phyloP scores from a whole-genome alignment of 2,888 invertebrate genomes.

The Pyrochroa serraticornis region DNA sequence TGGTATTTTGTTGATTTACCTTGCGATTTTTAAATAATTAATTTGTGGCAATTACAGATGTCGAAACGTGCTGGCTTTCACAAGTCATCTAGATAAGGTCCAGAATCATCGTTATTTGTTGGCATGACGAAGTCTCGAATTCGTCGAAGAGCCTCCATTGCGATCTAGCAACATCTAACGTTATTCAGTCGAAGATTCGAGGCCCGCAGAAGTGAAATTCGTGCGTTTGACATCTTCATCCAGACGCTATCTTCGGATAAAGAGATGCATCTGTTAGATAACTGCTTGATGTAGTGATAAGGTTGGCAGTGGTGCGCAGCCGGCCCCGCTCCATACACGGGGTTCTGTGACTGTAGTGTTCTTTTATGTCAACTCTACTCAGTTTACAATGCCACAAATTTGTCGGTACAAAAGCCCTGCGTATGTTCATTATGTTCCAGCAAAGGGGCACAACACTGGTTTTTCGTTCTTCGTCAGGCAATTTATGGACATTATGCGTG shows the following conservation, averaged over 20 bases:
- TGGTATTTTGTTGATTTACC: too few species aligned
- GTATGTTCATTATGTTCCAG: constrained; percentile 37
- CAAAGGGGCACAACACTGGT: constrained; percentile 32
- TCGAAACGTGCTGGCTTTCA: too few species aligned
- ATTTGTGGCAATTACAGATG: too few species aligned
- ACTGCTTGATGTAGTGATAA: constrained; percentile 50
- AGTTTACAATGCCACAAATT: constrained; percentile 48
- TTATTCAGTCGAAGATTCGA: background rate
- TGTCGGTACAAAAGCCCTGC: constrained; percentile 41
- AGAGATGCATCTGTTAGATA: constrained; percentile 56
- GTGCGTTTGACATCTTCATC: constrained; percentile 59
- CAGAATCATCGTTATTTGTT: too few species aligned
- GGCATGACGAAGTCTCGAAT: too few species aligned
- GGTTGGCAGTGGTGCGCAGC: constrained; percentile 41
- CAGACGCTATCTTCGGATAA: constrained; percentile 52
- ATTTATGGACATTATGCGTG: constrained; percentile 10
- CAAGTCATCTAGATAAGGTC: too few species aligned
- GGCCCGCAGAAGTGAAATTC: constrained; percentile 23
- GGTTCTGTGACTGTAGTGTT: constrained; percentile 38
- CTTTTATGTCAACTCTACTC: constrained; percentile 47
- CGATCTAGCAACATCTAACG: too few species aligned
- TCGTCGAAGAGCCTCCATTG: too few species aligned
- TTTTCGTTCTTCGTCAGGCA: background rate
- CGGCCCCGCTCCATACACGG: constrained; percentile 37
- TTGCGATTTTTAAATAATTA: too few species aligned